A percentile compares a stretch with the other conserved stretches of the same genome.
These are phyloP conservation scores for Microdon myrmicae DNA, from an alignment of 2,888 invertebrate species.

Conservation along the genomic window DNA sequence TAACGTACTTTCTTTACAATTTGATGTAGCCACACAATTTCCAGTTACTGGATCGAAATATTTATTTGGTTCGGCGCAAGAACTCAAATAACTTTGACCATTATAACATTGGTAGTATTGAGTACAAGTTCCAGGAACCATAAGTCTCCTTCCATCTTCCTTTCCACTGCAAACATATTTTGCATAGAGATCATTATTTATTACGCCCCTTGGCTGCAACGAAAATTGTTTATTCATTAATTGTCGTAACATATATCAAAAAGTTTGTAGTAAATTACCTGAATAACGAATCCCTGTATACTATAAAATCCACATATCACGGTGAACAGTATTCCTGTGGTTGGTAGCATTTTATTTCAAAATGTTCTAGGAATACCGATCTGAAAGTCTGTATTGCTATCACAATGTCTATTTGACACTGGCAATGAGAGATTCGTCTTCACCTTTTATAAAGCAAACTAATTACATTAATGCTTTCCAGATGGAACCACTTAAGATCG, in stretches of 20 bases:
- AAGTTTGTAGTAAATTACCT: constrained; percentile 7
- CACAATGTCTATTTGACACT: constrained; percentile 24
- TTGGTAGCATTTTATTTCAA: constrained; percentile 11
- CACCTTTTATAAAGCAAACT: constrained; percentile 34
- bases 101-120: constrained; percentile 60
- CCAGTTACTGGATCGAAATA: constrained; percentile 56
- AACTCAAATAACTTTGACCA: constrained; percentile 52
- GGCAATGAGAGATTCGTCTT: not conserved
- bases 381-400: constrained; percentile 3
- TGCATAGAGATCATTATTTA: constrained; percentile 57
- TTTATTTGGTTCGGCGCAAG: constrained; percentile 53
- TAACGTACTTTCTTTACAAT: constrained; percentile 54
- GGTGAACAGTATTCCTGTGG: constrained; percentile 11
- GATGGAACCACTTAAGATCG: not conserved
- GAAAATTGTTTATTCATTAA: not conserved
- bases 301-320: constrained; percentile 14
- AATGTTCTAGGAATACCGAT: constrained; percentile 2
- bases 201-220: constrained; percentile 18
- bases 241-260: not conserved
- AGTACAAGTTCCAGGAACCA: constrained; percentile 63
- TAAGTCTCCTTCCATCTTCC: constrained; percentile 57
- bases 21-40: constrained; percentile 58
- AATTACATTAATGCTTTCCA: constrained; percentile 22
- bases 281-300: constrained; percentile 27
- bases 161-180: constrained; percentile 58